Percentiles rank a stretch among this genome's conserved stretches.
Evolutionary conservation across 2,113 vertebrate genomes (phyloP).

Genomic region (Rallus limicola): DNA sequence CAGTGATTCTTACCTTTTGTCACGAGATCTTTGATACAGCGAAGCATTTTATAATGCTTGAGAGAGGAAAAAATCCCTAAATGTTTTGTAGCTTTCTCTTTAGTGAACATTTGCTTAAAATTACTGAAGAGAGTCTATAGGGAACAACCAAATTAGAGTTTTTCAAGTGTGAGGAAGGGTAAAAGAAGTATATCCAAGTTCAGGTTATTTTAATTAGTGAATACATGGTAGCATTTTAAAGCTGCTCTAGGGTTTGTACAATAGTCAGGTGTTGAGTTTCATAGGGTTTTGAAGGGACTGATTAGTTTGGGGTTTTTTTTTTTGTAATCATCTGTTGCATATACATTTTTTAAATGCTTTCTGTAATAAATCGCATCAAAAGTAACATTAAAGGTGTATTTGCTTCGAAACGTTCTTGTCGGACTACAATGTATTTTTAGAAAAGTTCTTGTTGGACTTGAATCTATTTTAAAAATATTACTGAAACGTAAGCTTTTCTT

Average conservation of each 20-base stretch:
- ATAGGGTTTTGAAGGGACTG: neutral
- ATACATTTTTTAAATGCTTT: neutral
- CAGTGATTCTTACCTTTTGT: neutral
- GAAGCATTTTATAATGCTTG: neutral
- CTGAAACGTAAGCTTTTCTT: neutral
- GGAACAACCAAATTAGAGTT: neutral
- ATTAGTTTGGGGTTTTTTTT: neutral
- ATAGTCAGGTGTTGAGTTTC: neutral
- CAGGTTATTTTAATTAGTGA: neutral
- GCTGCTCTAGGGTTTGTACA: neutral
- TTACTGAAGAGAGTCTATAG: neutral
- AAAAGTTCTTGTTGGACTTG: neutral
- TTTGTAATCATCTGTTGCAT: slow-evolving; percentile 9
- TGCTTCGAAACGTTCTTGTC: neutral
- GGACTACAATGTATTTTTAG: neutral
- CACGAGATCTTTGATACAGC: neutral
- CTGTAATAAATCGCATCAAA: neutral
- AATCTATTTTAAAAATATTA: neutral
- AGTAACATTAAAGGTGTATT: neutral
- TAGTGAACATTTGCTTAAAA: neutral
- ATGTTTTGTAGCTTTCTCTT: neutral
- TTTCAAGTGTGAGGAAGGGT: neutral
- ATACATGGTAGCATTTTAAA: neutral
- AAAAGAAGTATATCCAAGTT: neutral
- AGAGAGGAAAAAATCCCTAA: neutral